Percentiles rank a stretch among this genome's conserved stretches.
Conservation (phyloP, 2,797 vertebrate genomes). For the Myioborus miniatus region DNA sequence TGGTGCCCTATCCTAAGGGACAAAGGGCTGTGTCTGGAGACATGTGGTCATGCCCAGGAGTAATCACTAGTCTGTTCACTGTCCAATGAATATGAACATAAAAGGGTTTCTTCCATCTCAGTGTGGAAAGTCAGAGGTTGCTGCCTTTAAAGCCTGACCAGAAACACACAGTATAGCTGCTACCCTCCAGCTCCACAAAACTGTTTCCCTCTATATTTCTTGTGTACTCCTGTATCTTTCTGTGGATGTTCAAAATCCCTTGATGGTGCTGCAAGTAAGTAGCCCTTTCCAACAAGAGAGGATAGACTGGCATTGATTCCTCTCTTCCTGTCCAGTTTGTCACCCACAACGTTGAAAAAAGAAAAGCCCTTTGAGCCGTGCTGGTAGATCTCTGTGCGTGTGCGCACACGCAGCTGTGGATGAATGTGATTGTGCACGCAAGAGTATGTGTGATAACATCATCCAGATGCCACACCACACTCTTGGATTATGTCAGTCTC, state of each 20-base stretch:
- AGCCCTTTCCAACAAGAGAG: background rate
- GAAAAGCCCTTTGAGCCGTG: background rate
- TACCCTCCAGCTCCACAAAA: background rate
- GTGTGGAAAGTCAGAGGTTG: background rate
- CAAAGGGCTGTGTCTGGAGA: background rate
- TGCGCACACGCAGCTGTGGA: rapidly evolving
- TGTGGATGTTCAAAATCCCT: background rate
- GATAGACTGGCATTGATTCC: background rate
- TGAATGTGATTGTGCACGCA: slow-evolving; percentile 5
- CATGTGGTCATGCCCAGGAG: background rate
- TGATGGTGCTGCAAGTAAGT: background rate
- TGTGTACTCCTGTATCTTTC: background rate
- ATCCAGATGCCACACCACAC: slow-evolving; percentile 53
- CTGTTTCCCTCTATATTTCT: background rate
- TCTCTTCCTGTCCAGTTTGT: background rate
- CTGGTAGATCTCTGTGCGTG: background rate
- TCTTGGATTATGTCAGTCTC: slow-evolving; percentile 65
- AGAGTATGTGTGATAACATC: slow-evolving; percentile 56
- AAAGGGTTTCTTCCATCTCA: background rate
- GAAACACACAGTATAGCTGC: background rate
- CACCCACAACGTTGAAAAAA: background rate
- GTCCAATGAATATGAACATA: background rate
- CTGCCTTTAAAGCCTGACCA: background rate
- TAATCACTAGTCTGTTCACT: background rate
- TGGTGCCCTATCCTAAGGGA: background rate